These are phyloP conservation scores for Gymnobelideus leadbeateri DNA, from an alignment of 2,113 vertebrate genomes.

Conservation along the genomic window DNA sequence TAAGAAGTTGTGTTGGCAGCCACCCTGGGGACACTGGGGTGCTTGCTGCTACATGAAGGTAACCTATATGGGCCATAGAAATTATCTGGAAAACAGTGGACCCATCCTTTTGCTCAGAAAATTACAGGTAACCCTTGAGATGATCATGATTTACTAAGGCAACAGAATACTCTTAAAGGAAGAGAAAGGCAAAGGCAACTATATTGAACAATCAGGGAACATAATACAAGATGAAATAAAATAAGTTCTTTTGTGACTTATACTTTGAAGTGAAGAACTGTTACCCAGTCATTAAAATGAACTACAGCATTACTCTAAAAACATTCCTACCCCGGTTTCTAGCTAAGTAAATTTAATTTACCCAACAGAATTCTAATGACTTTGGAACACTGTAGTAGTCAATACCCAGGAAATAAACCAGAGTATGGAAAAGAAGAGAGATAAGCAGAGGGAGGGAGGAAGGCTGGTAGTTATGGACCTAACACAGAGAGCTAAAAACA, in stretches of 20 bases:
- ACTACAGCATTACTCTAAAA: too few species aligned
- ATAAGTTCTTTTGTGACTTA: background rate
- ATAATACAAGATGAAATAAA: background rate
- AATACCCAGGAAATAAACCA: background rate
- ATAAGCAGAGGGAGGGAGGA: background rate
- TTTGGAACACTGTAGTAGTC: background rate
- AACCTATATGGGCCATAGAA: background rate
- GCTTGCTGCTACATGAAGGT: too few species aligned
- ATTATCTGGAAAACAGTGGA: background rate
- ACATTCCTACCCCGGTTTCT: background rate
- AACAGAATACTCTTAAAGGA: background rate
- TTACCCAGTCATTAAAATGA: too few species aligned
- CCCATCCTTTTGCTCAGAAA: too few species aligned
- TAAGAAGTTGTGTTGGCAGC: too few species aligned
- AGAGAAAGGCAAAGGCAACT: background rate
- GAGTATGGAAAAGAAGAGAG: background rate
- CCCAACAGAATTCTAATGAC: background rate
- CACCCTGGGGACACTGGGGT: too few species aligned
- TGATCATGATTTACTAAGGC: background rate
- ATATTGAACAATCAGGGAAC: background rate
- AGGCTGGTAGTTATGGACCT: too few species aligned
- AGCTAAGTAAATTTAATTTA: background rate
- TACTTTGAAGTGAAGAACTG: background rate
- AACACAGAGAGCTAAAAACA: background rate
- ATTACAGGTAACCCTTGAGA: too few species aligned